These are phyloP conservation scores for Macquaria ambigua DNA, from an alignment of 2,113 vertebrate species.

Conservation along the genomic window DNA sequence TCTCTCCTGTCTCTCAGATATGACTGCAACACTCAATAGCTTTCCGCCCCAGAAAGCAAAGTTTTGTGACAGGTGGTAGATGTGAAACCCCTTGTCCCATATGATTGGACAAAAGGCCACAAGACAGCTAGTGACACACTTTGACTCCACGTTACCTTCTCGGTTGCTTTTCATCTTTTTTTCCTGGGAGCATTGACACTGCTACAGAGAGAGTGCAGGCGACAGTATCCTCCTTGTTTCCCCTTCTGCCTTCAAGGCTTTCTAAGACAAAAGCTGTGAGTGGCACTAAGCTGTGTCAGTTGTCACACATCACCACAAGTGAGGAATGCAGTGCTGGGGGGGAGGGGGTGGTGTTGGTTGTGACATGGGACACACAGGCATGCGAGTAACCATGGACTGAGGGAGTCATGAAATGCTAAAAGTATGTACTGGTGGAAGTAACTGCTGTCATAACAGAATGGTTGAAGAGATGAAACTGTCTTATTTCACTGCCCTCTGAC, in stretches of 20 bases:
- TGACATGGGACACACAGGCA: slow-evolving; percentile 67
- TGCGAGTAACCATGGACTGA: slow-evolving; percentile 48
- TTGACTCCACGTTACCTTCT: slow-evolving; percentile 51
- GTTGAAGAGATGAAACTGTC: slow-evolving; percentile 58
- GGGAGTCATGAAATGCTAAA: slow-evolving; percentile 57
- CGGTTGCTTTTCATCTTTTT: slow-evolving; percentile 49
- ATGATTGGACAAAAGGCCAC: slow-evolving; percentile 64
- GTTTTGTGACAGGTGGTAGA: slow-evolving; percentile 61
- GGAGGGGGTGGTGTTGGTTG: slow-evolving; percentile 10
- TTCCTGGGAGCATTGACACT: slow-evolving; percentile 45
- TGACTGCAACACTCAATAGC: slow-evolving; percentile 28
- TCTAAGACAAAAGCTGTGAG: slow-evolving; percentile 67
- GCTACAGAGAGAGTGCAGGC: slow-evolving; percentile 38
- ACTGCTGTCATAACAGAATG: slow-evolving; percentile 65
- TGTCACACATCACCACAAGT: slow-evolving; percentile 77
- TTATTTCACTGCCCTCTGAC: slow-evolving; percentile 63
- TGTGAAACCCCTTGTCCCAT: slow-evolving; percentile 49
- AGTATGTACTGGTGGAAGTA: slow-evolving; percentile 63
- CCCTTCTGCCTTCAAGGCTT: slow-evolving; percentile 69
- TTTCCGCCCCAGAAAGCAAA: slow-evolving; percentile 65
- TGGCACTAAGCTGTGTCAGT: slow-evolving; percentile 77
- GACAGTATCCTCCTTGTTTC: slow-evolving; percentile 59
- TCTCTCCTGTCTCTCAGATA: slow-evolving; percentile 30
- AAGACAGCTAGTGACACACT: slow-evolving; percentile 59
- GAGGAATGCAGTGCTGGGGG: slow-evolving; percentile 65